Evolutionary conservation across 1,140 invertebrate genomes (phyloP).

Genomic region (Monochamus saltuarius): DNA sequence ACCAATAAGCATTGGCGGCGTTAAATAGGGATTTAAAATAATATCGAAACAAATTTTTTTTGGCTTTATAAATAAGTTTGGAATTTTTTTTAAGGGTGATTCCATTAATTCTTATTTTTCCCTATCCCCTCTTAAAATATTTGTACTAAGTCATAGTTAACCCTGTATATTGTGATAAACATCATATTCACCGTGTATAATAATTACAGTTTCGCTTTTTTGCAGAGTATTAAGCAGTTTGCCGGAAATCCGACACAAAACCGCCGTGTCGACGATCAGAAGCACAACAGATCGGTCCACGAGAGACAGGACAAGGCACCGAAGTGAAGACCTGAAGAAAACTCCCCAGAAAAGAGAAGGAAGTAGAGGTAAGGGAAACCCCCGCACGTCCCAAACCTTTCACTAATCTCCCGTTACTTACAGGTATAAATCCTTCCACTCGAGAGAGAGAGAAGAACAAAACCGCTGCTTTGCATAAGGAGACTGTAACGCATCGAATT

Average conservation of each 20-base stretch:
- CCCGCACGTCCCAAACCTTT: background rate
- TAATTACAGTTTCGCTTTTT: slow-evolving; percentile 14
- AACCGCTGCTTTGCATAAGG: slow-evolving; percentile 10
- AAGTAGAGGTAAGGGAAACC: slow-evolving; percentile 30
- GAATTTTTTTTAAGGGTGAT: too few relatives aligned
- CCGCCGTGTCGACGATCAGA: slow-evolving; percentile 52
- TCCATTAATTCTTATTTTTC: too few relatives aligned
- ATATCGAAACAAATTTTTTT: too few relatives aligned
- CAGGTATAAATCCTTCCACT: slow-evolving; percentile 4
- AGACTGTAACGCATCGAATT: slow-evolving; percentile 38
- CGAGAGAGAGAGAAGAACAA: background rate
- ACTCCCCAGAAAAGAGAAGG: slow-evolving; percentile 31
- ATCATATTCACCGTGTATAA: too few relatives aligned
- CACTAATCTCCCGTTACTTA: background rate
- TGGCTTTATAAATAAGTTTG: too few relatives aligned
- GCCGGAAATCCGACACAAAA: slow-evolving; percentile 53
- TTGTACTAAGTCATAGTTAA: too few relatives aligned
- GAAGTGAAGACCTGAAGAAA: slow-evolving; percentile 37
- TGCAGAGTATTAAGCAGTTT: slow-evolving; percentile 35
- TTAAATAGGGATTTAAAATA: too few relatives aligned
- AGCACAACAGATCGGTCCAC: slow-evolving; percentile 48
- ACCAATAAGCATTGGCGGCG: too few relatives aligned
- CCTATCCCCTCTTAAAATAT: too few relatives aligned
- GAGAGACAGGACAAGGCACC: slow-evolving; percentile 38
- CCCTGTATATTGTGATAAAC: too few relatives aligned